Conservation (phyloP, 2,888 invertebrate species). For the Caenorhabditis japonica region DNA sequence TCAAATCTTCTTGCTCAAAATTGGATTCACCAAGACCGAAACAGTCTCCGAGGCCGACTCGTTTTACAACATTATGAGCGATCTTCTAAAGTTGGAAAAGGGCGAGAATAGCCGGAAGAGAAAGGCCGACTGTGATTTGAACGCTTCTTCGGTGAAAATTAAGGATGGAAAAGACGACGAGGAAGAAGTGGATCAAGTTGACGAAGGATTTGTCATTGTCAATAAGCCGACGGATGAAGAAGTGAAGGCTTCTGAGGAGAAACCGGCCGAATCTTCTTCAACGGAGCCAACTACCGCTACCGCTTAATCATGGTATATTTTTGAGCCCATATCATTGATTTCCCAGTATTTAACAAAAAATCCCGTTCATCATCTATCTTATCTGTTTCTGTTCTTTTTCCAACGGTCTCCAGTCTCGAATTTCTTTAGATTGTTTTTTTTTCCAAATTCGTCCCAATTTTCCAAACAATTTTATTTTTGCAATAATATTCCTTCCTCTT, state of each 20-base stretch:
- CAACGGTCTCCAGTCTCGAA: too few species aligned
- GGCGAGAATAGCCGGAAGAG: conserved; percentile 47
- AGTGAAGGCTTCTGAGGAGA: neutral
- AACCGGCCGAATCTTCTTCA: conserved; percentile 1
- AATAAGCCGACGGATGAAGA: conserved; percentile 35
- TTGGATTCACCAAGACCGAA: conserved; percentile 52
- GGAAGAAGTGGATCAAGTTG: conserved; percentile 28
- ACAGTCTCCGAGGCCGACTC: conserved; percentile 34
- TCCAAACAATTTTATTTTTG: too few species aligned
- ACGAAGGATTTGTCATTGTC: conserved; percentile 47
- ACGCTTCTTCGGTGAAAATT: conserved; percentile 41
- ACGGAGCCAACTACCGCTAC: too few species aligned
- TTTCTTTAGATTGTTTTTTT: too few species aligned
- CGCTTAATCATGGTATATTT: too few species aligned
- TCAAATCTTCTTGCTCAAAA: conserved; percentile 73
- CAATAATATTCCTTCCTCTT: too few species aligned
- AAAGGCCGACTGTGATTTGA: conserved; percentile 47
- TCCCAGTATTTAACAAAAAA: too few species aligned
- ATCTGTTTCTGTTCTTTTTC: too few species aligned
- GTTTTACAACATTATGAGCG: conserved; percentile 43
- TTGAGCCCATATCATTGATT: too few species aligned
- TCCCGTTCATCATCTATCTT: too few species aligned
- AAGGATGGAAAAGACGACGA: conserved; percentile 35
- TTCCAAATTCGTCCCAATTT: too few species aligned
- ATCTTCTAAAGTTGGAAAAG: conserved; percentile 49